phyloP scores from a whole-genome alignment of 2,888 invertebrate species.

The Agonopterix alstromeriana region DNA sequence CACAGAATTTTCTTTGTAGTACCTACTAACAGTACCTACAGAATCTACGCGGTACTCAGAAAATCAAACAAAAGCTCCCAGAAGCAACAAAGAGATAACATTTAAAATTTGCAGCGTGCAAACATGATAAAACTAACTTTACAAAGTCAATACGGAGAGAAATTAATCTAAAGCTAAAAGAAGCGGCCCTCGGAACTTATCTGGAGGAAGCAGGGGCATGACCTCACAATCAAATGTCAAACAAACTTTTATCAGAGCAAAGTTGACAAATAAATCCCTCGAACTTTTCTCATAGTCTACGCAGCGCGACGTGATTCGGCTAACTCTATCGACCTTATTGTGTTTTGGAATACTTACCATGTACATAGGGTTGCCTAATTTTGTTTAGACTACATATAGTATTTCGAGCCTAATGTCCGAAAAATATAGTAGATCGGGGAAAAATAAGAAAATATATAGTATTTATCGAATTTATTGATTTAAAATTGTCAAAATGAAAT shows the following conservation, averaged over 20 bases:
- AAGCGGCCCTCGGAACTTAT: slow-evolving; percentile 38
- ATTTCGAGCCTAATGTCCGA: too few relatives aligned
- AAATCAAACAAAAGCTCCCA: too few relatives aligned
- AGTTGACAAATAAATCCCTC: slow-evolving; percentile 72
- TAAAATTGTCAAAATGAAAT: too few relatives aligned
- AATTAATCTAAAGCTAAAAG: slow-evolving; percentile 49
- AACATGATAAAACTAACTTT: slow-evolving; percentile 28
- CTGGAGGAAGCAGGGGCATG: slow-evolving; percentile 45
- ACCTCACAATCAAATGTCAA: slow-evolving; percentile 70
- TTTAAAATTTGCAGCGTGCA: slow-evolving; percentile 6
- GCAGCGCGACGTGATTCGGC: slow-evolving; percentile 40
- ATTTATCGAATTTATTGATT: too few relatives aligned
- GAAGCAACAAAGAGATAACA: too few relatives aligned
- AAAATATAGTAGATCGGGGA: too few relatives aligned
- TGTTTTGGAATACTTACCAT: not conserved
- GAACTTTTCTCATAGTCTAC: slow-evolving; percentile 62
- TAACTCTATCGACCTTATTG: slow-evolving; percentile 24
- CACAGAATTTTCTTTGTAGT: too few relatives aligned
- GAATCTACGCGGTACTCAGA: too few relatives aligned
- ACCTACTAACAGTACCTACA: too few relatives aligned
- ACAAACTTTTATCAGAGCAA: slow-evolving; percentile 70
- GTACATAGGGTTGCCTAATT: too few relatives aligned
- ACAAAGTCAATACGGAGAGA: slow-evolving; percentile 29
- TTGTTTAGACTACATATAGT: too few relatives aligned
- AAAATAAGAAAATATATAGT: too few relatives aligned